Evolutionary conservation across 2,888 invertebrate genomes (phyloP).

Genomic region (Lathronympha strigana): DNA sequence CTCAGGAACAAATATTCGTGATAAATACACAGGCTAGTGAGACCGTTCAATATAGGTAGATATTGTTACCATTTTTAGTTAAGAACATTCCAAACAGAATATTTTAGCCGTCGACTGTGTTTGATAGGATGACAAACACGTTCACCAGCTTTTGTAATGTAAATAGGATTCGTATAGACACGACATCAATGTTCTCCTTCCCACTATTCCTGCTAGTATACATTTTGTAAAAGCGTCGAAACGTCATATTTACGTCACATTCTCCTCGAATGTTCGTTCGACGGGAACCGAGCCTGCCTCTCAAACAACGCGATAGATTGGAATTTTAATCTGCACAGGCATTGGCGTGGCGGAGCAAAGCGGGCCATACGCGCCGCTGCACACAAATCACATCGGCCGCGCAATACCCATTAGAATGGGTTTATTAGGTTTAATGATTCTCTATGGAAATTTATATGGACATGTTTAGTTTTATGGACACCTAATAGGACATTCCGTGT

Average conservation of each 20-base stretch:
- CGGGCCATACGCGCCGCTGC: slow-evolving; percentile 11
- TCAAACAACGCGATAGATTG: slow-evolving; percentile 12
- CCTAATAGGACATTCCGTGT: background rate
- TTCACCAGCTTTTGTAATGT: too few relatives aligned
- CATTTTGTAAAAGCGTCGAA: background rate
- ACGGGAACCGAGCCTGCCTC: background rate
- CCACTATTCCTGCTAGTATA: too few relatives aligned
- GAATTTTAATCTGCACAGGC: slow-evolving; percentile 22
- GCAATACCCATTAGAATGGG: background rate
- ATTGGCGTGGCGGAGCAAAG: background rate
- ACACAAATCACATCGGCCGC: background rate
- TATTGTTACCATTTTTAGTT: too few relatives aligned
- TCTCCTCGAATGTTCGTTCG: slow-evolving; percentile 3
- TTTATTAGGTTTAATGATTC: background rate
- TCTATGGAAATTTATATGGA: background rate
- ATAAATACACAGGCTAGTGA: too few relatives aligned
- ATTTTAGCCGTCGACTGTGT: too few relatives aligned
- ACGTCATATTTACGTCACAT: background rate
- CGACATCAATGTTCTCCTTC: too few relatives aligned
- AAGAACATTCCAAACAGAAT: too few relatives aligned
- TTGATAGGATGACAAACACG: too few relatives aligned
- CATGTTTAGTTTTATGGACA: too few relatives aligned
- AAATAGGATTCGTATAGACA: too few relatives aligned
- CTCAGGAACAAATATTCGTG: too few relatives aligned
- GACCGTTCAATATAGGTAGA: too few relatives aligned